These are phyloP conservation scores for Gambusia holbrooki DNA, from an alignment of 2,113 vertebrate species.

Conservation along the genomic window DNA sequence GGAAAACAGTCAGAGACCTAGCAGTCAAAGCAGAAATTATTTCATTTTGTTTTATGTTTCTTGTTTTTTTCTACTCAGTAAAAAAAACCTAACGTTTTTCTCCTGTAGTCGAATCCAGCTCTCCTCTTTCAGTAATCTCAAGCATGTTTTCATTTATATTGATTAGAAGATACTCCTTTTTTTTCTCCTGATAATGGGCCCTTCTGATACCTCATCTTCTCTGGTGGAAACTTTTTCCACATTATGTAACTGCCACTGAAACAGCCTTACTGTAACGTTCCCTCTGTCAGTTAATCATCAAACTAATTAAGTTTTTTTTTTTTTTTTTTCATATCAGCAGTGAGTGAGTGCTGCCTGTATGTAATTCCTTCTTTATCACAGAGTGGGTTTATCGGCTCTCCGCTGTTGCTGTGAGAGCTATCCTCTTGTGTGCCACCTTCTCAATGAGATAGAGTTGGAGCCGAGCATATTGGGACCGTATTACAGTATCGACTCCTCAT, in stretches of 20 bases:
- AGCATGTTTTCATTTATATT: slow-evolving; percentile 46
- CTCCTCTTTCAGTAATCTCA: slow-evolving; percentile 11
- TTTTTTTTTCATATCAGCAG: slow-evolving; percentile 29
- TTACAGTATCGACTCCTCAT: slow-evolving; percentile 65
- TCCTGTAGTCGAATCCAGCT: slow-evolving; percentile 11
- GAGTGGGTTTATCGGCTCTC: slow-evolving; percentile 30
- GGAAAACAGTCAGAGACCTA: neutral
- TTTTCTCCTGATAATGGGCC: slow-evolving; percentile 33
- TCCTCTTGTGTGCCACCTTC: slow-evolving; percentile 32
- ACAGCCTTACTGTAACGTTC: slow-evolving; percentile 29
- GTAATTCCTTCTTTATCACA: slow-evolving; percentile 39
- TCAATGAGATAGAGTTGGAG: slow-evolving; percentile 42
- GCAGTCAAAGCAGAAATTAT: slow-evolving; percentile 18
- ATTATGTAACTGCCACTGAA: slow-evolving; percentile 57
- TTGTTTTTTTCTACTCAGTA: neutral
- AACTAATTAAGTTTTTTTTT: slow-evolving; percentile 50
- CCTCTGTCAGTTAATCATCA: slow-evolving; percentile 41
- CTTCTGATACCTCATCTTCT: slow-evolving; percentile 35
- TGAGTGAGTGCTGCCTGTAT: slow-evolving; percentile 27
- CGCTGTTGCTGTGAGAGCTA: slow-evolving; percentile 18
- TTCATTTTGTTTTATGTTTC: slow-evolving; percentile 16
- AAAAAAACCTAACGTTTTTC: neutral
- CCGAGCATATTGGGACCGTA: slow-evolving; percentile 42
- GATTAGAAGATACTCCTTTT: slow-evolving; percentile 27
- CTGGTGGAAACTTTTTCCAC: slow-evolving; percentile 38